A percentile compares a stretch with the other conserved stretches of the same genome.
Evolutionary conservation across 2,113 vertebrate species (phyloP).

Genomic region (Aptenodytes patagonicus): DNA sequence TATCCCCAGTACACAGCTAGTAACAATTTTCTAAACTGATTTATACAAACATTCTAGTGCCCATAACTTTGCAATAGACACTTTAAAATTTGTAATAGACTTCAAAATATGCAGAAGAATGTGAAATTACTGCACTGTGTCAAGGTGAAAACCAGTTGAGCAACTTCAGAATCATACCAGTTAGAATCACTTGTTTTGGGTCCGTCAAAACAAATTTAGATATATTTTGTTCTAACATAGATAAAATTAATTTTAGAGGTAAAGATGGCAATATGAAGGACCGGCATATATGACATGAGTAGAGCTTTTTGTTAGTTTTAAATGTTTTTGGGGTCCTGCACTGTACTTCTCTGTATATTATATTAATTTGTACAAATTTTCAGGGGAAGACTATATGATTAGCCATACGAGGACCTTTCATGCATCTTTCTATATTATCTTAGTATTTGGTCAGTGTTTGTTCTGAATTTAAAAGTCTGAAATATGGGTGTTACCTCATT

Average conservation of each 20-base stretch:
- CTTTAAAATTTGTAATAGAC: background rate
- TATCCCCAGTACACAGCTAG: background rate
- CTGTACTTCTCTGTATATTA: background rate
- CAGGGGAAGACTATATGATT: background rate
- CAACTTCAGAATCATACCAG: background rate
- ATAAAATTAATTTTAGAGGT: background rate
- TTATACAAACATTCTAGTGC: background rate
- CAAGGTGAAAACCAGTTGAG: background rate
- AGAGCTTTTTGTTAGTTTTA: background rate
- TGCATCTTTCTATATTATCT: background rate
- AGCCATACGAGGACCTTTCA: background rate
- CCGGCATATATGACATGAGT: background rate
- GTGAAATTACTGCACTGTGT: background rate
- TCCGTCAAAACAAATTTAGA: background rate
- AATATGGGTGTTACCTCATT: background rate
- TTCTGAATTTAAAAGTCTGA: background rate
- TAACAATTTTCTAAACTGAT: background rate
- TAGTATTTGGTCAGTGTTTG: background rate
- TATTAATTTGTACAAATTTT: background rate
- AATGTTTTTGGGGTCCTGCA: background rate
- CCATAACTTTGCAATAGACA: background rate
- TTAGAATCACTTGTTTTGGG: background rate
- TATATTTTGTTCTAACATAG: background rate
- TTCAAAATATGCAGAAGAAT: background rate
- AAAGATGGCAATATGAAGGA: background rate